Base-by-base conservation (phyloP, 2,888 invertebrate species). In the Eupithecia inturbata region DNA sequence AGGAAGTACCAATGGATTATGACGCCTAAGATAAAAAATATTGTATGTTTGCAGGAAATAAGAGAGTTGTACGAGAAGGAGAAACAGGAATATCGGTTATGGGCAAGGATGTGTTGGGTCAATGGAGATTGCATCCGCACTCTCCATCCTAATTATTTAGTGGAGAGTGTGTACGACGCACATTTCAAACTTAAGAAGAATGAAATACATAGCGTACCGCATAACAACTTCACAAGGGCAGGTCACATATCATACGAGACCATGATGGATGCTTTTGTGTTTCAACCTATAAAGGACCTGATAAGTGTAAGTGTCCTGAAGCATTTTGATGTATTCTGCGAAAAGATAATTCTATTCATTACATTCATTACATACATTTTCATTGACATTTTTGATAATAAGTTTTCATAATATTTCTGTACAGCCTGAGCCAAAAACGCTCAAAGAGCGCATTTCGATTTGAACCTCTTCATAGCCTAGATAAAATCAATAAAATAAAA, bases 91-190 rank as follows among this genome's bases (percentile, higher is more conserved):
- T 94, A 81, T 77, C 81, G 81, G 76, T 88, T 88, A 67, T 94
- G 94, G 94, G 92, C 92, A 0, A 91, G 88, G 75, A 71, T 80
- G 0, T 72, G 88, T 0, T 94, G 94, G 94, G 73, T 80, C 0
- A 87, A 78, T 0, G 82, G 78, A 5, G 90, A 92, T 41, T 92
- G 91, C 67, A 82, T 88, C 2, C 81, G 92, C 14, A 91, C 91
- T 0, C 75, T 94, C 1, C 83, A 90, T 0, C 92, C 93, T 0
- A 91, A 89, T 57, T 91, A 90, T 0, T 68, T 75, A 0, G 80
- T 92, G 1, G 93, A 94, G 66, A 79, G 78, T 0, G 84, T 90
- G 0, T 94, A 93, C 26, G 89, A 92, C 19, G 91, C 92, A 0
- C 89, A 89, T 74, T 91, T 86, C 76, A 87, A 88, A 77, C 77